phyloP scores from a whole-genome alignment of 1,140 invertebrate genomes.

The Helicoverpa zea region DNA sequence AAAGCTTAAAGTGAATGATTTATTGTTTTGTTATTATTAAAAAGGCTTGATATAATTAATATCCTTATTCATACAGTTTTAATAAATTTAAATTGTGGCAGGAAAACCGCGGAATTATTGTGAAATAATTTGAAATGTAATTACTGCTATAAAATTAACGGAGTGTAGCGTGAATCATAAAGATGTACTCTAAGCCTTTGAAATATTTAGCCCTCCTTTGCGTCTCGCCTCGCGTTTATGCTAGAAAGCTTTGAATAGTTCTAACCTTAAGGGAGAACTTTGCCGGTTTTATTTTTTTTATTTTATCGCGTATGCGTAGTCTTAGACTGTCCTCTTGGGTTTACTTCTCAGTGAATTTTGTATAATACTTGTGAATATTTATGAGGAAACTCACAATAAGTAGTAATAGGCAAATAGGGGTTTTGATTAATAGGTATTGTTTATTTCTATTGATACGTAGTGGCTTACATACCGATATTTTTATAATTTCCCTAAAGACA shows the following conservation, averaged over 20 bases:
- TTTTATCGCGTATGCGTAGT: slow-evolving; percentile 4
- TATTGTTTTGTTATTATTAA: background rate
- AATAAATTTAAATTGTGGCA: slow-evolving; percentile 9
- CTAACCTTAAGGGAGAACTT: background rate
- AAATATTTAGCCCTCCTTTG: background rate
- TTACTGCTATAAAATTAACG: background rate
- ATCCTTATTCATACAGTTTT: background rate
- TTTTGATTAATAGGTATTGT: too few species aligned
- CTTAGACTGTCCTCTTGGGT: background rate
- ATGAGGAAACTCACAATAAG: too few species aligned
- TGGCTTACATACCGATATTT: slow-evolving; percentile 6
- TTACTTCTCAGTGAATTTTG: too few species aligned
- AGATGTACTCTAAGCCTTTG: background rate
- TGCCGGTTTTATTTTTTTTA: background rate
- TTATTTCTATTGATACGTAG: too few species aligned
- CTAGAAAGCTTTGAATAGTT: background rate
- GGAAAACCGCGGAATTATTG: slow-evolving; percentile 20
- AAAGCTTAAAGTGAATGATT: too few species aligned
- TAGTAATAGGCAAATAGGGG: background rate
- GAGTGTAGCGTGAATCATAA: background rate
- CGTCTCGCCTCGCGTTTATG: background rate
- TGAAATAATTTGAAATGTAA: background rate
- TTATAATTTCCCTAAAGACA: slow-evolving; percentile 11
- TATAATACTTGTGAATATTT: too few species aligned
- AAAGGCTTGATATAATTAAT: background rate